Conservation (phyloP, 2,113 vertebrate species). For the Romanogobio albipinnatus region DNA sequence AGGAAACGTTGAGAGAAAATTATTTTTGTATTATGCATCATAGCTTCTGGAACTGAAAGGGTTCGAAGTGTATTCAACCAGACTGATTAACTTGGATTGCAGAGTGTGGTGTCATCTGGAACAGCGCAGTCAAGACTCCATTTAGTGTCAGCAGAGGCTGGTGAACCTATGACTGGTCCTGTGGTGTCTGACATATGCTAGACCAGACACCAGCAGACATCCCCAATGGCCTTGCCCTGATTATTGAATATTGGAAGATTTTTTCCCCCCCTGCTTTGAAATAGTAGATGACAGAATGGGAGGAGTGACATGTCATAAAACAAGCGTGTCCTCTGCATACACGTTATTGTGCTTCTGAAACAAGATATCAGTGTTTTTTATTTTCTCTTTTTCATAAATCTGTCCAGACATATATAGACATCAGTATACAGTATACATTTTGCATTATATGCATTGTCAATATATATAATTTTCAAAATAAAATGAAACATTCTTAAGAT, state of each 20-base stretch:
- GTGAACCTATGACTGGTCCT: constrained; percentile 73
- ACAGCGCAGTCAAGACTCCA: constrained; percentile 60
- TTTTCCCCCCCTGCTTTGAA: constrained; percentile 56
- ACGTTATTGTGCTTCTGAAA: constrained; percentile 58
- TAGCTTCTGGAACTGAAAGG: constrained; percentile 23
- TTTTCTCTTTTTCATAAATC: not conserved
- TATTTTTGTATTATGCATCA: not conserved
- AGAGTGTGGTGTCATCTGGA: constrained; percentile 65
- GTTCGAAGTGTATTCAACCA: constrained; percentile 56
- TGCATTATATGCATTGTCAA: not conserved
- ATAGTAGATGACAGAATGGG: constrained; percentile 49
- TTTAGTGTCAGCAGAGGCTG: constrained; percentile 66
- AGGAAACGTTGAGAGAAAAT: not conserved
- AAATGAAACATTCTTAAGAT: constrained; percentile 23
- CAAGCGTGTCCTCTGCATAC: constrained; percentile 55
- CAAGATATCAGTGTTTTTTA: constrained; percentile 44
- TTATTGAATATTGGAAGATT: constrained; percentile 78
- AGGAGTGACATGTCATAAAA: constrained; percentile 58
- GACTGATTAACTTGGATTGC: constrained; percentile 65
- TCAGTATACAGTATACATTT: not conserved
- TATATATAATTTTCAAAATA: not conserved
- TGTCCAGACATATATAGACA: not conserved
- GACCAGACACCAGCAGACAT: constrained; percentile 72
- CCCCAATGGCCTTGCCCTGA: constrained; percentile 65
- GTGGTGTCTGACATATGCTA: constrained; percentile 79